Evolutionary conservation across 1,140 invertebrate genomes (phyloP), one percentile per base, ranked within the genome.

Genomic region (Delia radicum): DNA sequence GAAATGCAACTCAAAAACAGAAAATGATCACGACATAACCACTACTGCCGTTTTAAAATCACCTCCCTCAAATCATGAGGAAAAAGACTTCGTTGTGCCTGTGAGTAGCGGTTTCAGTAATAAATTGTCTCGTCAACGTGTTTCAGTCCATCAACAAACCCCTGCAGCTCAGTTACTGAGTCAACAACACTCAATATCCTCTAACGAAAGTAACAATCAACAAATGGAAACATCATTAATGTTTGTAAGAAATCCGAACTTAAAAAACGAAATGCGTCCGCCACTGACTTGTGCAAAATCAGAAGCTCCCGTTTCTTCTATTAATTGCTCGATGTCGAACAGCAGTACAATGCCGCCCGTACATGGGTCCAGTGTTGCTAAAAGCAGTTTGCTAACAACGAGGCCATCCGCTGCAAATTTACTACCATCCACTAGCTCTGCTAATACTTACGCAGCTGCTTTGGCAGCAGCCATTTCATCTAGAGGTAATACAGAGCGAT

Each of bases 61-160:
- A n/a, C 71, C 71, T 61, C 71, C 71, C 29, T 33, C n/a, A 31
- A 55, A 55, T 5, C n/a, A 55, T 26, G 63, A 33, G 29, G n/a
- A 15, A 10, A 27, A 7, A 21, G 48, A 55, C 48, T 55, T n/a
- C 10, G 15, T 13, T 8, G 18, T 29, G 5, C 33, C 15, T 77
- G 13, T 61, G 37, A 61, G 76, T 78, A 77, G 80, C 73, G 65
- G 65, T 69, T 69, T 69, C 65, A 69, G 65, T 13, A 69, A 33
- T 24, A 85, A 85, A 78, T 62, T 85, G 74, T 76, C 81, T 31
- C 80, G 84, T 0, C 82, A 85, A 74, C 77, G 84, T 18, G 78
- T 85, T 24, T 77, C 84, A 28, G 75, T 85, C 31, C 78, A 85
- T 71, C 81, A 85, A 63, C 77, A 77, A 33, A 69, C 13, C 31